phyloP scores from a whole-genome alignment of 1,140 invertebrate genomes.

The Euborellia annulipes region DNA sequence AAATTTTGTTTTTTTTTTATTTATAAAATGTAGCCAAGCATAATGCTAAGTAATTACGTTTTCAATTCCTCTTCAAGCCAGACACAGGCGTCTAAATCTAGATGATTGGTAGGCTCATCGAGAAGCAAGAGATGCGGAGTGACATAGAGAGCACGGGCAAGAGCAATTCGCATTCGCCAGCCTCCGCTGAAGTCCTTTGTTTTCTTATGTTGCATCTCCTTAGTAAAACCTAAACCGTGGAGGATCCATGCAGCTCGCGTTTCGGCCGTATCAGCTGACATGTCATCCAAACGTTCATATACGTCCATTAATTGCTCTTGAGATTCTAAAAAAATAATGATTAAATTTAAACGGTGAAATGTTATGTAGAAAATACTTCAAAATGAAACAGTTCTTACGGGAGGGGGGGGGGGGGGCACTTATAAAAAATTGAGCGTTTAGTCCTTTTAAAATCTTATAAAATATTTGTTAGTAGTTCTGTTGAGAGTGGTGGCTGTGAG shows the following conservation, averaged over 20 bases:
- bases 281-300: conserved; percentile 93
- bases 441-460: too few relatives aligned
- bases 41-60: too few relatives aligned
- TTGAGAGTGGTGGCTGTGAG: too few relatives aligned
- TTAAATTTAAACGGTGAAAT: background rate
- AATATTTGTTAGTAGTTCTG: too few relatives aligned
- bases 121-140: conserved; percentile 87
- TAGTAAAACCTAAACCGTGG: conserved; percentile 90
- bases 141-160: conserved; percentile 80
- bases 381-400: background rate
- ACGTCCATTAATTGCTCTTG: conserved; percentile 96
- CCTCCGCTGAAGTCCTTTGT: conserved; percentile 81
- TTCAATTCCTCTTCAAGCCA: conserved; percentile 97
- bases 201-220: conserved; percentile 82
- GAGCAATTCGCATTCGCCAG: conserved; percentile 98
- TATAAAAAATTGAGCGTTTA: background rate
- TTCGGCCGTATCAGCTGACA: conserved; percentile 89
- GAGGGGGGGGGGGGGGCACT: background rate
- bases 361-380: background rate
- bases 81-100: conserved; percentile 98
- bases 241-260: conserved; percentile 86
- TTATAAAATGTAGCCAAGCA: too few relatives aligned
- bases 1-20: too few relatives aligned
- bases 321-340: conserved; percentile 45
- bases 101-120: conserved; percentile 96